Conservation (phyloP, 2,888 invertebrate species). For the Psylliodes chrysocephalus region DNA sequence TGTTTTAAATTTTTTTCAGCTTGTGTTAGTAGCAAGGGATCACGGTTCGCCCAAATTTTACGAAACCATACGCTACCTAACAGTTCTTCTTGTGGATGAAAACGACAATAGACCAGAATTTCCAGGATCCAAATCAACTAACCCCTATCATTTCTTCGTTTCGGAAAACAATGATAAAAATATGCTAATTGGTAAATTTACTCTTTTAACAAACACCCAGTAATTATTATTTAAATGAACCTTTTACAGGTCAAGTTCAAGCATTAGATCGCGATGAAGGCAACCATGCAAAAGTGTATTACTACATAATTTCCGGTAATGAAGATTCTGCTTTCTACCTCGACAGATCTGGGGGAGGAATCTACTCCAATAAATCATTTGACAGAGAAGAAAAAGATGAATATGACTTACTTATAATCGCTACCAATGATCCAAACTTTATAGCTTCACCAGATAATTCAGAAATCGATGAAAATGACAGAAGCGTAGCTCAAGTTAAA, state of each 20-base stretch:
- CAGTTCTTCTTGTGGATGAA: conserved; percentile 80
- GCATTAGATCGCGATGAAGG: conserved; percentile 83
- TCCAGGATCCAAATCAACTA: conserved; percentile 68
- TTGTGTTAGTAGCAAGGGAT: conserved; percentile 84
- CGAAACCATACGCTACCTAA: conserved; percentile 80
- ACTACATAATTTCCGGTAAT: conserved; percentile 83
- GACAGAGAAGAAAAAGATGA: conserved; percentile 83
- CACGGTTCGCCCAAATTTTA: conserved; percentile 84
- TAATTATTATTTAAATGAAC: background rate
- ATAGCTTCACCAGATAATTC: conserved; percentile 68
- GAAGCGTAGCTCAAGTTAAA: conserved; percentile 77
- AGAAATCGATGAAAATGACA: conserved; percentile 67
- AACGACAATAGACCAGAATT: conserved; percentile 87
- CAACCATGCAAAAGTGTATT: conserved; percentile 84
- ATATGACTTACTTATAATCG: conserved; percentile 82
- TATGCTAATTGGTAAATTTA: conserved; percentile 70
- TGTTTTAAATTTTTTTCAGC: conserved; percentile 67
- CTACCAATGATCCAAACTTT: conserved; percentile 84
- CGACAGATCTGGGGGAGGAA: conserved; percentile 82
- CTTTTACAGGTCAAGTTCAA: conserved; percentile 70
- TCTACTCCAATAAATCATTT: conserved; percentile 81
- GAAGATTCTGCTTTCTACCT: conserved; percentile 80
- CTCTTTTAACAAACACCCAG: background rate
- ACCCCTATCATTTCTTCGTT: conserved; percentile 75
- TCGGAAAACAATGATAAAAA: conserved; percentile 76